Percentiles rank a stretch among this genome's conserved stretches.
Conservation (phyloP, 2,797 vertebrate species). For the Protonibea diacanthus region DNA sequence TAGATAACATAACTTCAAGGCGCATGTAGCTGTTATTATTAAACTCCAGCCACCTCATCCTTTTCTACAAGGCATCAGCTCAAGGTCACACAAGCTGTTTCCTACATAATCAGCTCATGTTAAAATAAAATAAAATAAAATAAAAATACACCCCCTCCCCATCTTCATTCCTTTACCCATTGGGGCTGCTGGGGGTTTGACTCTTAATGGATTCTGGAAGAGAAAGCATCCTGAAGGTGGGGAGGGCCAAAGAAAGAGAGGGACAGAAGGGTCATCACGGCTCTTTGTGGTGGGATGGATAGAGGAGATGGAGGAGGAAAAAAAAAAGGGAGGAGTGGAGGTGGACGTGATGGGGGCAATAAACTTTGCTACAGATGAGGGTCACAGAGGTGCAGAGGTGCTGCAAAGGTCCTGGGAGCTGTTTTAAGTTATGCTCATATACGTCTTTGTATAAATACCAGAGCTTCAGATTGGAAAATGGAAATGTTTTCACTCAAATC, state of each 20-base stretch:
- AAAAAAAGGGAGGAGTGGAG: constrained; percentile 58
- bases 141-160: constrained; percentile 27
- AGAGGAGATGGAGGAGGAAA: constrained; percentile 59
- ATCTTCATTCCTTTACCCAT: constrained; percentile 30
- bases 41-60: not conserved
- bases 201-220: constrained; percentile 76
- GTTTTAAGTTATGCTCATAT: constrained; percentile 25
- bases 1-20: not conserved
- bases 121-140: not conserved
- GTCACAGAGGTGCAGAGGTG: constrained; percentile 80
- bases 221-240: constrained; percentile 82
- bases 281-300: constrained; percentile 76
- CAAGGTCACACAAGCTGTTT: not conserved
- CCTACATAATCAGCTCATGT: constrained; percentile 6
- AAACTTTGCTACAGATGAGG: constrained; percentile 75
- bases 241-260: constrained; percentile 73
- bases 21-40: no score
- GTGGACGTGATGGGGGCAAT: constrained; percentile 69
- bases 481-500: not conserved
- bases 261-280: constrained; percentile 81
- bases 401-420: constrained; percentile 79
- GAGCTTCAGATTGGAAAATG: not conserved
- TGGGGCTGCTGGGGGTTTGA: constrained; percentile 66
- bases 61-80: not conserved
- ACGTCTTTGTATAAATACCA: not conserved